Conservation (phyloP, 1,140 invertebrate genomes). For the Platorchestia sp. region DNA sequence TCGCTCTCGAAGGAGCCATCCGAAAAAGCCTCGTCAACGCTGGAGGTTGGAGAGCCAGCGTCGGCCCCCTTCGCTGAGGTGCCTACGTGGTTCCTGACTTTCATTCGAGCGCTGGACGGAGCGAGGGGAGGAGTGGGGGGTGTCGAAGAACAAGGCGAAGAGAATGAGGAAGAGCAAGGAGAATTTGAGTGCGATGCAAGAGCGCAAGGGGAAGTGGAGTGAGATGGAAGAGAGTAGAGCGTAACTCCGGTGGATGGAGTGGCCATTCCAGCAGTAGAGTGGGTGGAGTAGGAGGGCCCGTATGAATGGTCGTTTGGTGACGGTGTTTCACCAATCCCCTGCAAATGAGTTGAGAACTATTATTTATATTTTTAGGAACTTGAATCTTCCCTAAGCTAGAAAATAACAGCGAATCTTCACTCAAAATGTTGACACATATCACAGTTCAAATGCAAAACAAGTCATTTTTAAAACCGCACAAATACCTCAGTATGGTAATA, state of each 20-base stretch:
- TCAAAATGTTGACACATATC: too few relatives aligned
- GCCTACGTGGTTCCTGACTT: not conserved
- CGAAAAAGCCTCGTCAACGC: conserved; percentile 72
- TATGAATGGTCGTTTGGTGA: not conserved
- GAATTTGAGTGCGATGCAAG: not conserved
- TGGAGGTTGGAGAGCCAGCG: conserved; percentile 70
- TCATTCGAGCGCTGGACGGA: conserved; percentile 48
- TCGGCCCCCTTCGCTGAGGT: conserved; percentile 54
- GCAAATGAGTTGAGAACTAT: not conserved
- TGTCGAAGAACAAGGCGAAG: conserved; percentile 16
- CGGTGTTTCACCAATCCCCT: not conserved
- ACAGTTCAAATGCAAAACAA: too few relatives aligned
- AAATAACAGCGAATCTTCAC: too few relatives aligned
- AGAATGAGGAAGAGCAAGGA: conserved; percentile 1
- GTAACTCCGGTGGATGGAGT: not conserved
- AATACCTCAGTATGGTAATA: too few relatives aligned
- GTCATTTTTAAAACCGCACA: too few relatives aligned
- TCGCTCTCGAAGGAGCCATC: conserved; percentile 68
- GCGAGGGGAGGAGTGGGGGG: conserved; percentile 53
- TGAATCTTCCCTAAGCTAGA: too few relatives aligned
- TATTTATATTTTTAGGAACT: not conserved
- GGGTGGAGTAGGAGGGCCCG: not conserved
- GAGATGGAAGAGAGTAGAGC: not conserved
- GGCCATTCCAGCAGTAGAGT: not conserved
- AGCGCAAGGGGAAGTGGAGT: not conserved